Evolutionary conservation across 2,113 vertebrate species (phyloP).

Genomic region (Gyps fulvus): DNA sequence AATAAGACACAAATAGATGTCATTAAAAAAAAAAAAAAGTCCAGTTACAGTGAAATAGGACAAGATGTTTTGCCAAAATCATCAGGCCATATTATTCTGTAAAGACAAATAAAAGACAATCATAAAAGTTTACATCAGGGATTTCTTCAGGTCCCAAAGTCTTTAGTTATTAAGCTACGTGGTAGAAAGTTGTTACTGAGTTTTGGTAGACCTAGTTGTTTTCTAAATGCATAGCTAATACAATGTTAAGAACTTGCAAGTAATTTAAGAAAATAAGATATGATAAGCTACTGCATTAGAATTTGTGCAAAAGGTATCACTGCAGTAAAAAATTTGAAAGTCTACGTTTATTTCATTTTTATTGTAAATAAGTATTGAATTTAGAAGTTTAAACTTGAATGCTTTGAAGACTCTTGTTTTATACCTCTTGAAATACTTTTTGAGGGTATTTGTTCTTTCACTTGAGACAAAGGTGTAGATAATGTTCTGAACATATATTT

Average conservation of each 20-base stretch:
- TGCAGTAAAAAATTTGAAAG: not conserved
- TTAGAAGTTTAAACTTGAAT: not conserved
- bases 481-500: not conserved
- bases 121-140: not conserved
- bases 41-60: not conserved
- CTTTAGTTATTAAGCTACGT: not conserved
- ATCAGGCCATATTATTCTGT: not conserved
- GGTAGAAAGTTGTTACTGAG: not conserved
- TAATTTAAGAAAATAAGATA: not conserved
- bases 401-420: not conserved
- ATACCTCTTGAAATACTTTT: not conserved
- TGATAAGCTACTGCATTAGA: not conserved
- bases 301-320: not conserved
- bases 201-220: not conserved
- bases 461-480: not conserved
- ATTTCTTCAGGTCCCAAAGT: not conserved
- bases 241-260: not conserved
- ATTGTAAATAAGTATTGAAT: not conserved
- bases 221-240: not conserved
- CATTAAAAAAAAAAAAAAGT: not conserved
- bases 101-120: not conserved
- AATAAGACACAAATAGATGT: not conserved
- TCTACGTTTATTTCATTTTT: not conserved
- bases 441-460: not conserved
- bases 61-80: not conserved